Percentiles rank a stretch among this genome's conserved stretches.
phyloP scores from a whole-genome alignment of 2,113 vertebrate species.

The Coturnix japonica region DNA sequence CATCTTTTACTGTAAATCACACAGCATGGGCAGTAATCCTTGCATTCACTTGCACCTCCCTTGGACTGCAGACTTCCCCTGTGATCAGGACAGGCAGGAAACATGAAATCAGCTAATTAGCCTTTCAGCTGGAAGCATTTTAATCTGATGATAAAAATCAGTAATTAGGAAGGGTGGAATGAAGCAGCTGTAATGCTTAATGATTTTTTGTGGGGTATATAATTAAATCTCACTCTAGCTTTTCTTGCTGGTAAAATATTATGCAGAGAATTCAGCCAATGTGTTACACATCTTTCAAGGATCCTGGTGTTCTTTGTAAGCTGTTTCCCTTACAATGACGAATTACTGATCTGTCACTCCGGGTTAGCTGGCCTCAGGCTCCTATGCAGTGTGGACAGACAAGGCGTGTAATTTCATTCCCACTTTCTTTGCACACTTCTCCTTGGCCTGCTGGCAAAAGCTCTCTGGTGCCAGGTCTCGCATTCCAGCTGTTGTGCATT shows the following conservation, averaged over 20 bases:
- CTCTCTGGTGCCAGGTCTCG: slow-evolving; percentile 71
- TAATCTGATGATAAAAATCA: slow-evolving; percentile 52
- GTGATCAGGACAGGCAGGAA: slow-evolving; percentile 45
- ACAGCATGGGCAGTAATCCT: background rate
- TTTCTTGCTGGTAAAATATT: slow-evolving; percentile 21
- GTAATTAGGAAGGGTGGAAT: background rate
- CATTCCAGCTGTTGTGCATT: slow-evolving; percentile 78
- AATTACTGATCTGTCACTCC: slow-evolving; percentile 52
- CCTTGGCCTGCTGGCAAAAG: slow-evolving; percentile 69
- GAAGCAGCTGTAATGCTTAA: slow-evolving; percentile 12
- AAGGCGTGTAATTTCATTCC: slow-evolving; percentile 72
- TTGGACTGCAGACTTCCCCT: background rate
- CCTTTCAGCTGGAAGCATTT: slow-evolving; percentile 16
- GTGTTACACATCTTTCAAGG: slow-evolving; percentile 62
- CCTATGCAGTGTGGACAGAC: slow-evolving; percentile 17
- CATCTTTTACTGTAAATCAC: background rate
- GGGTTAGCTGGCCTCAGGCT: slow-evolving; percentile 15
- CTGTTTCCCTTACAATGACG: slow-evolving; percentile 56
- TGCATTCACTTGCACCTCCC: background rate
- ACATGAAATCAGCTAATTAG: slow-evolving; percentile 20
- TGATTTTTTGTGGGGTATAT: background rate
- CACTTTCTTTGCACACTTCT: slow-evolving; percentile 53
- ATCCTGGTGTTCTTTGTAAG: slow-evolving; percentile 59
- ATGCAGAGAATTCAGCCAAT: slow-evolving; percentile 45
- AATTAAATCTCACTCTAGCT: slow-evolving; percentile 35